Evolutionary conservation across 2,797 vertebrate species (phyloP).

Genomic region (Hozukius guyotensis): DNA sequence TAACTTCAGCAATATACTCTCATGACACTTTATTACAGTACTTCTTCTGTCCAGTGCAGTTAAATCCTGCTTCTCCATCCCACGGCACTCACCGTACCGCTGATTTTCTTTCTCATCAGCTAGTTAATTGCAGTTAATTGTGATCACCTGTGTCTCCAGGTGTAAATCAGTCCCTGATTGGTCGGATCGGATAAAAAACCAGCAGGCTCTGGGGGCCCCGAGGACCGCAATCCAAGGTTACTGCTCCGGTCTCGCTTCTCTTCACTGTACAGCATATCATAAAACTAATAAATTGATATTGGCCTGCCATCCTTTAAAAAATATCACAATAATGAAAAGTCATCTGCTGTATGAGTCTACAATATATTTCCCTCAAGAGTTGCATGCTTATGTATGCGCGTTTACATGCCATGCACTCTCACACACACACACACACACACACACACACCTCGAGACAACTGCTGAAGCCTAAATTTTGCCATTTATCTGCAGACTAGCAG

Average conservation of each 20-base stretch:
- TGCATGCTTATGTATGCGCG: conserved; percentile 57
- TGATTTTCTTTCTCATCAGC: conserved; percentile 5
- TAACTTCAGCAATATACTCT: conserved; percentile 31
- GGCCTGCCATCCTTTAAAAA: conserved; percentile 34
- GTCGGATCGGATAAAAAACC: conserved; percentile 24
- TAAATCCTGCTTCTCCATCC: neutral
- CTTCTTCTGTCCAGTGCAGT: conserved; percentile 14
- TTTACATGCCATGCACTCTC: conserved; percentile 32
- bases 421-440: neutral
- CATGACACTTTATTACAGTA: conserved; percentile 30
- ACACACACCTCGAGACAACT: conserved; percentile 31
- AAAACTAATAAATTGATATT: conserved; percentile 46
- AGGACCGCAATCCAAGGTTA: conserved; percentile 46
- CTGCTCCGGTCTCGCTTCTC: conserved; percentile 10
- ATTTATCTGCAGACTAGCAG: conserved; percentile 59
- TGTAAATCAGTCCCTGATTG: conserved; percentile 35
- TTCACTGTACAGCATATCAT: conserved; percentile 29
- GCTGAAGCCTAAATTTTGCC: conserved; percentile 63
- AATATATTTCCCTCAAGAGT: conserved; percentile 62
- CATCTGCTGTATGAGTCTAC: conserved; percentile 39
- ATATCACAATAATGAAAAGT: conserved; percentile 69
- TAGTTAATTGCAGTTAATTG: conserved; percentile 54
- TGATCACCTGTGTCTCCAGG: conserved; percentile 33
- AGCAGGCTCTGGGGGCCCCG: neutral
- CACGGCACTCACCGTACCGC: neutral